These are phyloP conservation scores for Terrapene triunguis DNA, from an alignment of 2,113 vertebrate genomes.

Conservation along the genomic window DNA sequence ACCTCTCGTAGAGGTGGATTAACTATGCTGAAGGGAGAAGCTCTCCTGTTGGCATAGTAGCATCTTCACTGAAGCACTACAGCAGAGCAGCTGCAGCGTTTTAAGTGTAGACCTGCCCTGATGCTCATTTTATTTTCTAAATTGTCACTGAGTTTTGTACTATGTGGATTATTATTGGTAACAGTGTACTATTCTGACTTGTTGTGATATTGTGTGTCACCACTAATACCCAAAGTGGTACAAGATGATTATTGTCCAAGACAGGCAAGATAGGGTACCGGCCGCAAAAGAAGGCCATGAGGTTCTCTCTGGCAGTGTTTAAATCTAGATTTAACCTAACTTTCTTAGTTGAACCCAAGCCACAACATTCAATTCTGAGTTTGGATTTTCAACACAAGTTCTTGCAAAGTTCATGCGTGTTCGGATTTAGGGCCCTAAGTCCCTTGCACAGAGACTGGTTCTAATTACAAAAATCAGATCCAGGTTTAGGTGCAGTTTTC, in stretches of 20 bases:
- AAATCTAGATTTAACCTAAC: neutral
- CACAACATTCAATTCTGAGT: neutral
- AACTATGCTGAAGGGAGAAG: too few relatives aligned
- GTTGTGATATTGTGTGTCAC: too few relatives aligned
- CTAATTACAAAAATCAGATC: neutral
- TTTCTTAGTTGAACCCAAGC: neutral
- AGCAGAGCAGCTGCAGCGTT: too few relatives aligned
- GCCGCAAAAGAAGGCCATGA: neutral
- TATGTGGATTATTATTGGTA: too few relatives aligned
- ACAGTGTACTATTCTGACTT: too few relatives aligned
- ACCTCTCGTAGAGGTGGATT: too few relatives aligned
- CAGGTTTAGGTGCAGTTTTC: neutral
- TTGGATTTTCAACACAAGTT: neutral
- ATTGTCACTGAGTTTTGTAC: too few relatives aligned
- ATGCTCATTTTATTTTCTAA: too few relatives aligned
- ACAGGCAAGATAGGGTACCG: neutral
- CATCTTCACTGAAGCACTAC: too few relatives aligned
- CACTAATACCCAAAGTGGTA: too few relatives aligned
- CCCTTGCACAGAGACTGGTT: neutral
- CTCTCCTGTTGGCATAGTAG: too few relatives aligned
- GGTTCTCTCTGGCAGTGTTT: neutral
- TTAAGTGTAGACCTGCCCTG: too few relatives aligned
- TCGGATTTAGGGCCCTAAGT: neutral
- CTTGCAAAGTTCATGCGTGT: neutral
- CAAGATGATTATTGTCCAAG: neutral